Evolutionary conservation across 2,113 vertebrate species (phyloP).

Genomic region (Neotoma lepida): DNA sequence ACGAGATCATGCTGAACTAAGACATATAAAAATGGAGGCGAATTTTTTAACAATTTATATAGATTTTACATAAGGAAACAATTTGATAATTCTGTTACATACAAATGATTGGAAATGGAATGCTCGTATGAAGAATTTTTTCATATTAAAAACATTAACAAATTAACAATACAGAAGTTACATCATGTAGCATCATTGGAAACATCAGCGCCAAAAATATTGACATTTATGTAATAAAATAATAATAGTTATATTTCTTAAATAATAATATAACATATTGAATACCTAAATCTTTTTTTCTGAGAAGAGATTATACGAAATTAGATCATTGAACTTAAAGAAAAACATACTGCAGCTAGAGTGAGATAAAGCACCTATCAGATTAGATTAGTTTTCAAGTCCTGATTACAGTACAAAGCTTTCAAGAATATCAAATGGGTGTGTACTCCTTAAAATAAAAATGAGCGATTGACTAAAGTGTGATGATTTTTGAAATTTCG

Average conservation of each 20-base stretch:
- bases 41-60: neutral
- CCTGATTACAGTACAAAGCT: slow-evolving; percentile 72
- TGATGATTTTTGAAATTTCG: slow-evolving; percentile 80
- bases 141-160: neutral
- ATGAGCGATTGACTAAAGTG: slow-evolving; percentile 72
- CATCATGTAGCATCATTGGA: neutral
- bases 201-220: slow-evolving; percentile 35
- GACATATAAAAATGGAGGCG: neutral
- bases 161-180: neutral
- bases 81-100: neutral
- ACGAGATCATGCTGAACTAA: slow-evolving; percentile 1
- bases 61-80: neutral
- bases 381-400: slow-evolving; percentile 80
- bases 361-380: slow-evolving; percentile 75
- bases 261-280: slow-evolving; percentile 66
- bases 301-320: slow-evolving; percentile 37
- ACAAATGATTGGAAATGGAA: neutral
- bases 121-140: neutral
- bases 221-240: neutral
- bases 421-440: slow-evolving; percentile 71
- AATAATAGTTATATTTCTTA: neutral
- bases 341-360: slow-evolving; percentile 58
- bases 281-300: slow-evolving; percentile 63
- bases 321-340: slow-evolving; percentile 38
- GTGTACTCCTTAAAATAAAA: slow-evolving; percentile 73